Evolutionary conservation across 2,113 vertebrate genomes (phyloP).

Genomic region (Malurus melanocephalus): DNA sequence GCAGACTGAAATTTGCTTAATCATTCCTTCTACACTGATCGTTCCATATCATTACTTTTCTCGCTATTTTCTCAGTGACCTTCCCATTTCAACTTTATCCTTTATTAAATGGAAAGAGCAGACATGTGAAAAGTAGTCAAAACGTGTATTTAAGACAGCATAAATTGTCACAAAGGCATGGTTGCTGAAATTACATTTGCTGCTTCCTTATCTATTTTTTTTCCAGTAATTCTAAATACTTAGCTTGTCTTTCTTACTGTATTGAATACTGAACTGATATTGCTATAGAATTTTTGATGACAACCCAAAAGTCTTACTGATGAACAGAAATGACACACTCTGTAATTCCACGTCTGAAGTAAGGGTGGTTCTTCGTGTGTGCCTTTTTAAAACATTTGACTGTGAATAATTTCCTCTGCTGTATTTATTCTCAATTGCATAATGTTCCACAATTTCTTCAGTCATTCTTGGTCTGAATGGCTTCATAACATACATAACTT

Average conservation of each 20-base stretch:
- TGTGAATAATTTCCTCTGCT: background rate
- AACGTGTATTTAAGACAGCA: background rate
- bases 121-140: background rate
- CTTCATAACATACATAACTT: background rate
- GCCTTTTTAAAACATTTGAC: background rate
- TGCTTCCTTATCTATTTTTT: background rate
- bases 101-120: background rate
- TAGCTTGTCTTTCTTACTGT: background rate
- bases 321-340: background rate
- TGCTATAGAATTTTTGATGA: background rate
- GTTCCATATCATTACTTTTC: background rate
- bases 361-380: background rate
- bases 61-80: background rate
- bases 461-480: background rate
- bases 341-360: background rate
- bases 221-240: background rate
- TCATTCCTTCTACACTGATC: background rate
- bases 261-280: background rate
- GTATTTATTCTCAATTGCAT: background rate
- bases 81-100: background rate
- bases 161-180: background rate
- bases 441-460: background rate
- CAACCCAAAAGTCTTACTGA: background rate
- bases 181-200: background rate
- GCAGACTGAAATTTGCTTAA: background rate